Evolutionary conservation across 1,140 invertebrate species (phyloP).

Genomic region (Atta texana): DNA sequence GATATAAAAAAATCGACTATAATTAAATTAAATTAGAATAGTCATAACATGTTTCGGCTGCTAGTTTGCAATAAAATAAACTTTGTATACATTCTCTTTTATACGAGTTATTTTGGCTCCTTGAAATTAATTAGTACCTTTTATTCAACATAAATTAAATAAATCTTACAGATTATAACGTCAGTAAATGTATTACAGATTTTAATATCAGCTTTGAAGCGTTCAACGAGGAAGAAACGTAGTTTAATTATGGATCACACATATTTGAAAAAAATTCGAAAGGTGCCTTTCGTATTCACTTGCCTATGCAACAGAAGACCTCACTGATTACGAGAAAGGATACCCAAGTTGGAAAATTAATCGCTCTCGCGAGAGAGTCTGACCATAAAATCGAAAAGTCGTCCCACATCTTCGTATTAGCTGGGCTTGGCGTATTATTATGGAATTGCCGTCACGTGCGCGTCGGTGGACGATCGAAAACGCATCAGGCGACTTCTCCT

Average conservation of each 20-base stretch:
- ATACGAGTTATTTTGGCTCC: no score
- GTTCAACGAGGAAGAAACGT: no score
- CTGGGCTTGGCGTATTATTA: slow-evolving; percentile 75
- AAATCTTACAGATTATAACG: no score
- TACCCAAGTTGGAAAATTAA: slow-evolving; percentile 62
- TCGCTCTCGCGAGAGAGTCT: slow-evolving; percentile 45
- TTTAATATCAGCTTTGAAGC: no score
- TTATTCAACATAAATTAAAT: no score
- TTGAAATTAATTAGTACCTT: no score
- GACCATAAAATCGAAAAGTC: slow-evolving; percentile 69
- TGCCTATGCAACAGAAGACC: background rate
- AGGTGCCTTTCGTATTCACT: background rate
- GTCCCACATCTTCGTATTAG: slow-evolving; percentile 57
- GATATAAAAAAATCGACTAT: no score
- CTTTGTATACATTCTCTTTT: no score
- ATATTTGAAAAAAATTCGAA: background rate
- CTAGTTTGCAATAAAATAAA: no score
- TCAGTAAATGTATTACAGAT: no score
- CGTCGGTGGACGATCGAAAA: slow-evolving; percentile 75
- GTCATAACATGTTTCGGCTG: no score
- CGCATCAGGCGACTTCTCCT: slow-evolving; percentile 69
- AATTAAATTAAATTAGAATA: no score
- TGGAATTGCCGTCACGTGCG: slow-evolving; percentile 76
- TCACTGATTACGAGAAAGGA: background rate
- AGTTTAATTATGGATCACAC: background rate